Conservation (phyloP, 2,888 invertebrate genomes). For the Sphecodes monilicornis region DNA sequence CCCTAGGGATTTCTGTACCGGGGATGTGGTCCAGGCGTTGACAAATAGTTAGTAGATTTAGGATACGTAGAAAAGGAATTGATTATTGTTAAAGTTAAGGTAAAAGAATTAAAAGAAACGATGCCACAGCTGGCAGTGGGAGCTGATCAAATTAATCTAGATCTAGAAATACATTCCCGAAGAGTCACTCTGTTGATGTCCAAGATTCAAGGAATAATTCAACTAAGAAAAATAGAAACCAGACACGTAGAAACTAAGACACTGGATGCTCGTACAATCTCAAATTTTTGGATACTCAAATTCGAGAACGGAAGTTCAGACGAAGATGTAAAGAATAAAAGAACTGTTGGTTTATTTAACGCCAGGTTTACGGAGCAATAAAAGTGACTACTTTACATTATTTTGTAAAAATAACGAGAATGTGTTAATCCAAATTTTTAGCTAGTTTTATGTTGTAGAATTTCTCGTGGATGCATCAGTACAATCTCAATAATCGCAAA, state of each 20-base stretch:
- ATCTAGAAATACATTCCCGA: background rate
- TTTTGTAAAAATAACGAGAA: background rate
- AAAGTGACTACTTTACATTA: background rate
- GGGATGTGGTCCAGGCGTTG: constrained; percentile 28
- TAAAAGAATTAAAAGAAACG: background rate
- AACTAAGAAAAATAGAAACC: background rate
- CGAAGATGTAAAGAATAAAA: background rate
- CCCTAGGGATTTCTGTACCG: background rate
- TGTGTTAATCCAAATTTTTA: too few relatives aligned
- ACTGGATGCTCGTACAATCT: background rate
- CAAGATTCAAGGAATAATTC: background rate
- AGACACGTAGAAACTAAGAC: background rate
- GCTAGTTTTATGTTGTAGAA: too few relatives aligned
- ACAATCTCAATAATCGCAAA: too few relatives aligned
- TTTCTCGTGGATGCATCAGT: too few relatives aligned
- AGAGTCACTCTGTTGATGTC: background rate
- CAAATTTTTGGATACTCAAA: background rate
- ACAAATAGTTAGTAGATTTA: background rate
- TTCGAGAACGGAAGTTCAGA: background rate
- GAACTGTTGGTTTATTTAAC: background rate
- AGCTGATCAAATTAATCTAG: background rate
- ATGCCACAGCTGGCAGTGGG: background rate
- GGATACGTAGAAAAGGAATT: background rate
- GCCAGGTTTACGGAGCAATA: background rate
- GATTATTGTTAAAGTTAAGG: constrained; percentile 2